Evolutionary conservation across 2,797 vertebrate species (phyloP).

Genomic region (Mionectes olivaceus): DNA sequence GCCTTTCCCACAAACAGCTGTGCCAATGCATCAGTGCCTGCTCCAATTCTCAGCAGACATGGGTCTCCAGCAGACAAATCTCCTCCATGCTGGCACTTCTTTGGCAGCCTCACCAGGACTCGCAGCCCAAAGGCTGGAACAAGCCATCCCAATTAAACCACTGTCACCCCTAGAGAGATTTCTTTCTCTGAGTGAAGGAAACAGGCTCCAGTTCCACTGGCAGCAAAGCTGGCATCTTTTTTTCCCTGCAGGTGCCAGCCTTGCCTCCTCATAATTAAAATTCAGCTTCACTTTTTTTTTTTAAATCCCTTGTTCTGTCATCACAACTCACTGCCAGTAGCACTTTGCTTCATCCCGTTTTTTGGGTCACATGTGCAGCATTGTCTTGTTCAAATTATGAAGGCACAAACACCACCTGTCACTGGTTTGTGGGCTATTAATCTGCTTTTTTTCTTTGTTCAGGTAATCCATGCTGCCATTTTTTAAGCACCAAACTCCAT

Average conservation of each 20-base stretch:
- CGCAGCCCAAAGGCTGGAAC: not conserved
- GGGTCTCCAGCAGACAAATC: not conserved
- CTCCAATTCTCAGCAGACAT: not conserved
- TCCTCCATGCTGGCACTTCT: not conserved
- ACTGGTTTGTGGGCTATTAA: not conserved
- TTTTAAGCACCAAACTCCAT: not conserved
- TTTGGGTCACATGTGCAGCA: not conserved
- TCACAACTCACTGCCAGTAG: not conserved
- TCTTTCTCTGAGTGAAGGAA: not conserved
- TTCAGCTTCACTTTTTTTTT: not conserved
- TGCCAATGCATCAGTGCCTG: not conserved
- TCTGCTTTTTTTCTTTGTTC: not conserved
- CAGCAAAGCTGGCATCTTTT: not conserved
- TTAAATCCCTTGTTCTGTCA: not conserved
- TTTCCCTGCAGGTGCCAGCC: not conserved
- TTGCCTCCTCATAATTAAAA: not conserved
- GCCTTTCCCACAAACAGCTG: not conserved
- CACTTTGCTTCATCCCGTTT: conserved; percentile 1
- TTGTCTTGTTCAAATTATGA: not conserved
- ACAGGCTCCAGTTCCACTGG: not conserved
- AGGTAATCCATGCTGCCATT: not conserved
- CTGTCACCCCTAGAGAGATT: not conserved
- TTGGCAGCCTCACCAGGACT: not conserved
- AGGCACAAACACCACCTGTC: conserved; percentile 24
- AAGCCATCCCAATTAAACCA: not conserved